A percentile compares a stretch with the other conserved stretches of the same genome.
phyloP scores from a whole-genome alignment of 2,797 vertebrate genomes.

The Apogon talboti region DNA sequence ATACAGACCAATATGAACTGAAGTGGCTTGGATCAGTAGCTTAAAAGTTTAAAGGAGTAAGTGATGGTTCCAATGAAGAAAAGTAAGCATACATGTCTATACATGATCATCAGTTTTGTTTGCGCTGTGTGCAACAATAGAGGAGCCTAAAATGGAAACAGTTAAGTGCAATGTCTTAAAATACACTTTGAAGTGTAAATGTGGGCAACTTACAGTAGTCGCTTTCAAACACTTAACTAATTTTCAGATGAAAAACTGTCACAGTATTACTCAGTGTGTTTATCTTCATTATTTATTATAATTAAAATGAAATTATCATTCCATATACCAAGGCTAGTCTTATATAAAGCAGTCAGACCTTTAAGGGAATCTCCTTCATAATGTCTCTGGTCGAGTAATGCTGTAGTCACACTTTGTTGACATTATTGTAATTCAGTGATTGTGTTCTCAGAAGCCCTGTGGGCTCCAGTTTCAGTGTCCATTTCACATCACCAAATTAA shows the following conservation, averaged over 20 bases:
- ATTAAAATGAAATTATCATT: neutral
- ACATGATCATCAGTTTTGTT: neutral
- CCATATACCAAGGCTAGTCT: too few relatives aligned
- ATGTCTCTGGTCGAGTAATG: neutral
- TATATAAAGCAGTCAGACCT: neutral
- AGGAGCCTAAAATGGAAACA: neutral
- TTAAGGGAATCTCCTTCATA: constrained; percentile 8
- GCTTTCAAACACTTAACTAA: neutral
- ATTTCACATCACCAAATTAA: constrained; percentile 48
- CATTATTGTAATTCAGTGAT: constrained; percentile 25
- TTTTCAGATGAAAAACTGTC: neutral
- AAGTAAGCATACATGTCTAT: too few relatives aligned
- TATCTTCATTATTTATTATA: neutral
- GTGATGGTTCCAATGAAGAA: too few relatives aligned
- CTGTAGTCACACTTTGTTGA: constrained; percentile 8
- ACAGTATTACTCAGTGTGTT: neutral
- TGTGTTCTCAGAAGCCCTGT: constrained; percentile 33
- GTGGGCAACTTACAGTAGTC: too few relatives aligned
- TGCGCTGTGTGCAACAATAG: neutral
- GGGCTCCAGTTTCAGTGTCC: constrained; percentile 15
- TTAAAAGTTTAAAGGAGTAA: too few relatives aligned
- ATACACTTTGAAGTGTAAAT: neutral
- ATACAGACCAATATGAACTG: too few relatives aligned
- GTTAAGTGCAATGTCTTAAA: neutral
- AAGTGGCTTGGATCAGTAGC: too few relatives aligned